phyloP scores from a whole-genome alignment of 2,888 invertebrate species.

The Spialia ferax region DNA sequence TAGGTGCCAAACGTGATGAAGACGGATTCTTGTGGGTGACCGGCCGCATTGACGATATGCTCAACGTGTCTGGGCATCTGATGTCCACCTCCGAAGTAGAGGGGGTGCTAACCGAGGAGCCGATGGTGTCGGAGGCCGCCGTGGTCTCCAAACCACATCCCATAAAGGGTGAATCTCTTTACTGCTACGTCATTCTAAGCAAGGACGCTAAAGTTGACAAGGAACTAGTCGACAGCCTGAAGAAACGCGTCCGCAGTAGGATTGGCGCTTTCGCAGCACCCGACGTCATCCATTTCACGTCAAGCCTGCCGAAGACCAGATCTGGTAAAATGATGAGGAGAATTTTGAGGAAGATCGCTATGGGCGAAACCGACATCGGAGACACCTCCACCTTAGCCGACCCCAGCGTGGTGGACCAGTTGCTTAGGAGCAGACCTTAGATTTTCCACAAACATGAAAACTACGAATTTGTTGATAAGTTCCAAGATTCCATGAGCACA shows the following conservation, averaged over 20 bases:
- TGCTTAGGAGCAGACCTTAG: conserved; percentile 91
- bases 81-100: conserved; percentile 99
- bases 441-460: conserved; percentile 4
- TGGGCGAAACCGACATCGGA: conserved; percentile 95
- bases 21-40: conserved; percentile 99
- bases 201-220: conserved; percentile 91
- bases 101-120: conserved; percentile 92
- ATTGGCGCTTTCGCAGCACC: conserved; percentile 99
- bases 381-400: conserved; percentile 98
- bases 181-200: conserved; percentile 98
- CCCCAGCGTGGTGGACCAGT: conserved; percentile 93
- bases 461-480: conserved; percentile 24
- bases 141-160: conserved; percentile 98
- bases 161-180: conserved; percentile 98
- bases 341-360: conserved; percentile 96
- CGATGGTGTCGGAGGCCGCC: conserved; percentile 95
- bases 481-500: conserved; percentile 8
- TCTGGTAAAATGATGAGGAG: conserved; percentile 99
- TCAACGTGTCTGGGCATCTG: conserved; percentile 99
- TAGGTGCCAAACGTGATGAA: conserved; percentile 95
- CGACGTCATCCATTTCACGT: conserved; percentile 97
- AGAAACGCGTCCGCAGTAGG: conserved; percentile 93
- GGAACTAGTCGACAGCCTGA: conserved; percentile 90
- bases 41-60: conserved; percentile 98
- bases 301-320: conserved; percentile 97